phyloP scores from a whole-genome alignment of 1,140 invertebrate genomes.

The Aphis gossypii region DNA sequence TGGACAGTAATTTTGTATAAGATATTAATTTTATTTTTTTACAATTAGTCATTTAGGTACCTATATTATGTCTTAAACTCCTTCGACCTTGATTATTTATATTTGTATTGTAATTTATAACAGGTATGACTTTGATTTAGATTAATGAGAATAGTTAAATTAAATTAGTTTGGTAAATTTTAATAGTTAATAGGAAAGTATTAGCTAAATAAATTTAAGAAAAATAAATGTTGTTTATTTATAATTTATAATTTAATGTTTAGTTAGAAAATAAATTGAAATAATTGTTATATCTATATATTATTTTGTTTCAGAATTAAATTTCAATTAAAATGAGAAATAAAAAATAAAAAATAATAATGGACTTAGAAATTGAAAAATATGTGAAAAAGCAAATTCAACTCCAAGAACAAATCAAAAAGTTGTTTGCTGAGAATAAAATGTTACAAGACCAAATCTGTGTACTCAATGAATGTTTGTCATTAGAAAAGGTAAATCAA shows the following conservation, averaged over 20 bases:
- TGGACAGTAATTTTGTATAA: neutral
- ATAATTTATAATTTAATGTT: neutral
- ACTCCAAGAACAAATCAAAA: conserved; percentile 30
- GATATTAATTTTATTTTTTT: neutral
- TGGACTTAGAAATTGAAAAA: conserved; percentile 19
- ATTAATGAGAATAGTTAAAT: neutral
- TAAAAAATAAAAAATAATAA: neutral
- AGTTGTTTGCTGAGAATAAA: conserved; percentile 34
- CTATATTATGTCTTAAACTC: neutral
- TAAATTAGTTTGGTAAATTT: neutral
- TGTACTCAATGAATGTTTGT: conserved; percentile 40
- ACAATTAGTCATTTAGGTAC: neutral
- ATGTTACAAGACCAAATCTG: conserved; percentile 1
- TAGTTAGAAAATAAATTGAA: neutral
- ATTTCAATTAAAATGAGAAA: neutral
- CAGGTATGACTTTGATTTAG: neutral
- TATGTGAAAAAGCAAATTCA: conserved; percentile 10
- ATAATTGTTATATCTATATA: neutral
- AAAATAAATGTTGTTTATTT: neutral
- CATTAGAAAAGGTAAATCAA: conserved; percentile 39
- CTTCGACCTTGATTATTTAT: neutral
- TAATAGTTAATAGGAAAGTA: neutral
- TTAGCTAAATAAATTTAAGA: neutral
- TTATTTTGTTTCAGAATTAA: neutral
- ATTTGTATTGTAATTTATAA: neutral